Percentiles rank a stretch among this genome's conserved stretches.
Conservation (phyloP, 2,113 vertebrate genomes). For the Rhinopomastus cyanomelas region DNA sequence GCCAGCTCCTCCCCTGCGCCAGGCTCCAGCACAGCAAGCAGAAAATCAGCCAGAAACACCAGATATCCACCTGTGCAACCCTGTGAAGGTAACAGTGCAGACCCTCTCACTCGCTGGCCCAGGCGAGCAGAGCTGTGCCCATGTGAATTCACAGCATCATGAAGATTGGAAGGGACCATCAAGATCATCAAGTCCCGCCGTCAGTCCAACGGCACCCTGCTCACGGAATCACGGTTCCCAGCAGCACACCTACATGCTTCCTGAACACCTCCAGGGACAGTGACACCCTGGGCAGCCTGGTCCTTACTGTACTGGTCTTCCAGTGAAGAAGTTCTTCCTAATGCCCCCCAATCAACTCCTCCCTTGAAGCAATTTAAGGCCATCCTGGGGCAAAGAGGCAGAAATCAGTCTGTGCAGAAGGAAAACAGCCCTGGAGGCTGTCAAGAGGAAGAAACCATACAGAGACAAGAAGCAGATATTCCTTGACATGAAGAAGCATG, state of each 20-base stretch:
- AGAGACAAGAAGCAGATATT: conserved; percentile 38
- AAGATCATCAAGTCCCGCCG: too few relatives aligned
- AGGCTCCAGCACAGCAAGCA: fast-evolving
- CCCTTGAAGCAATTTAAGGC: background rate
- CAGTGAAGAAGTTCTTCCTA: too few relatives aligned
- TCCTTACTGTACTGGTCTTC: too few relatives aligned
- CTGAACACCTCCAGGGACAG: too few relatives aligned
- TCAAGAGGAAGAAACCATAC: background rate
- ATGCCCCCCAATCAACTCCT: too few relatives aligned
- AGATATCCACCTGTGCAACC: background rate
- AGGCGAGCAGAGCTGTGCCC: background rate
- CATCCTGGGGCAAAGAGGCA: background rate
- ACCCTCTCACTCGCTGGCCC: background rate
- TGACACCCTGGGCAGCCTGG: too few relatives aligned
- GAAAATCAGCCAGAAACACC: too few relatives aligned
- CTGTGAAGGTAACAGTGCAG: background rate
- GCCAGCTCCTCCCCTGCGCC: background rate
- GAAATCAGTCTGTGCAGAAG: background rate
- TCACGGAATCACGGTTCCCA: too few relatives aligned
- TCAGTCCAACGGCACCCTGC: too few relatives aligned
- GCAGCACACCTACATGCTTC: too few relatives aligned
- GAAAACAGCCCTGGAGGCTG: background rate
- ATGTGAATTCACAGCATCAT: background rate
- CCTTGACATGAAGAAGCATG: conserved; percentile 5
- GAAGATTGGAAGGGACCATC: too few relatives aligned